Conservation (phyloP, 2,888 invertebrate species). For the Diarsia rubi region DNA sequence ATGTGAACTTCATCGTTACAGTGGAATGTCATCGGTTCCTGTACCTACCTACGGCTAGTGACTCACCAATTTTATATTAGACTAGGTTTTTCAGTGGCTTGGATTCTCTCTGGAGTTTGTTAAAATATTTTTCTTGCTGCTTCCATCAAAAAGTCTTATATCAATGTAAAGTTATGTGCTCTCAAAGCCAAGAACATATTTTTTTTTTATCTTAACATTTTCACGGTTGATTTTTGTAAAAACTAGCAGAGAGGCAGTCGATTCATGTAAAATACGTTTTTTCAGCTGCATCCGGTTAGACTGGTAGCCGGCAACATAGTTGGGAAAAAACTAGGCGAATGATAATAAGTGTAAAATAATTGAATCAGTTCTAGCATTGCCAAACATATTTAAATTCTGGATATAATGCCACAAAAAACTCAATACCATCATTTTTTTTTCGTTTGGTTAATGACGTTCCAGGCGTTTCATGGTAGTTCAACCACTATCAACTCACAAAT, state of each 20-base stretch:
- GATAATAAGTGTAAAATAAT: neutral
- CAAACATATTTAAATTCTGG: neutral
- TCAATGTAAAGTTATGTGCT: neutral
- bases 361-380: neutral
- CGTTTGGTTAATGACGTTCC: neutral
- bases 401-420: neutral
- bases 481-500: neutral
- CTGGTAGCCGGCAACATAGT: too few species aligned
- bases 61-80: constrained; percentile 29
- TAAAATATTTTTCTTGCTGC: neutral
- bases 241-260: too few species aligned
- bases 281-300: too few species aligned
- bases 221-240: neutral
- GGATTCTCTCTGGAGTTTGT: neutral
- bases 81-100: constrained; percentile 7
- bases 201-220: neutral
- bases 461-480: neutral
- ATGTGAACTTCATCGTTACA: constrained; percentile 35
- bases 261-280: too few species aligned
- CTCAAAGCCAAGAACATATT: constrained; percentile 5
- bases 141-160: neutral
- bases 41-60: constrained; percentile 21
- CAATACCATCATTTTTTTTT: neutral
- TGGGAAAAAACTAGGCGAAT: too few species aligned
- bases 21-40: constrained; percentile 46